Percentiles rank a stretch among this genome's conserved stretches.
Conservation (phyloP, 23 tunicate genomes). For the Halocynthia aurantium region DNA sequence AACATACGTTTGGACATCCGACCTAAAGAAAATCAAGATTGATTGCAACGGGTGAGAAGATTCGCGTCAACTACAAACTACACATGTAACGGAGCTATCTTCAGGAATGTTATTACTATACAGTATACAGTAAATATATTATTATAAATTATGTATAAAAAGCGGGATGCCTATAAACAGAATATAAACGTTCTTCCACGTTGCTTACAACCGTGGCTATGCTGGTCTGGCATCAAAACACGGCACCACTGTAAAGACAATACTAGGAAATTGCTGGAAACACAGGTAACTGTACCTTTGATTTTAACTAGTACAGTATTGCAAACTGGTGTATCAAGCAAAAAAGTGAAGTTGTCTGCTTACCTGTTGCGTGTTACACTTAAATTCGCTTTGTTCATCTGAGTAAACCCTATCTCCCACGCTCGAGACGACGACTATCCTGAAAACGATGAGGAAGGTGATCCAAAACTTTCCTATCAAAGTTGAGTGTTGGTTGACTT, state of each 20-base stretch:
- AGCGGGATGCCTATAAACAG: not conserved
- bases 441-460: conserved; percentile 92
- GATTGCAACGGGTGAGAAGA: not conserved
- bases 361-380: conserved; percentile 91
- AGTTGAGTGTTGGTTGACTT: conserved; percentile 98
- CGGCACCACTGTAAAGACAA: too few relatives aligned
- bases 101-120: too few relatives aligned
- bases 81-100: too few relatives aligned
- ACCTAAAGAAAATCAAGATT: conserved; percentile 28
- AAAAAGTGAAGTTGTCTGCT: not conserved
- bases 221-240: too few relatives aligned
- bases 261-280: not conserved
- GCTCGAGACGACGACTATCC: conserved; percentile 92
- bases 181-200: too few relatives aligned
- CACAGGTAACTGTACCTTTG: not conserved
- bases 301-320: not conserved
- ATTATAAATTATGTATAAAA: not conserved
- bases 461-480: conserved; percentile 99
- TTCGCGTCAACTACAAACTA: too few relatives aligned
- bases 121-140: too few relatives aligned
- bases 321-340: not conserved
- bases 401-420: conserved; percentile 97
- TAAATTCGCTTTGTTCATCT: conserved; percentile 99
- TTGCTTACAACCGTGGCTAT: too few relatives aligned
- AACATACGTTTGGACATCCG: conserved; percentile 97